Evolutionary conservation across 2,113 vertebrate genomes (phyloP), one percentile per base, ranked within the genome.

Genomic region (Columba livia): DNA sequence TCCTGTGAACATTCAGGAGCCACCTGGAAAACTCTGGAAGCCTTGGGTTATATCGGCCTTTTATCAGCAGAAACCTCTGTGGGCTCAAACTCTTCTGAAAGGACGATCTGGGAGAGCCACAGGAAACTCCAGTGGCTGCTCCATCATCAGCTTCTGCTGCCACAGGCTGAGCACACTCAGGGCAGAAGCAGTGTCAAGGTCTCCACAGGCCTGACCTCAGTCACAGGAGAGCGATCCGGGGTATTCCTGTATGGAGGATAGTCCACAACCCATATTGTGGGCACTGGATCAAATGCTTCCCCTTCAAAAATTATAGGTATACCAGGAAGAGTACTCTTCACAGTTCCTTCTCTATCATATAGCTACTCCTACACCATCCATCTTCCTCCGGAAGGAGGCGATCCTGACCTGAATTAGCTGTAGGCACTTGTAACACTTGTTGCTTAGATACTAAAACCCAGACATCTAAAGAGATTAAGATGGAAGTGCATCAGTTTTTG

Each of bases 1-100:
- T 15, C 11, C 21, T 47, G 13, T 75, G n/a, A 60, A 40, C 14
- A 12, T 24, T 71, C 9, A 62, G 62, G 57, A 90, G 9, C 16
- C 42, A 25, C 31, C 11, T 51, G n/a, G 53, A 64, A 94, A 92
- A 47, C 8, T 50, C 53, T 21, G 25, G 14, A 83, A 90, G 36
- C 44, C 11, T 85, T 66, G 38, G 23, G 12, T 32, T 47, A 21
- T 60, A 38, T 0, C 0, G 0, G 2, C 11, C 15, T 69, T 79
- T 71, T 54, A 61, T 60, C 38, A 72, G 31, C 32, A 75, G 57
- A 88, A 93, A 40, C 7, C 15, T 84, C 19, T 25, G 5, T 11
- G 7, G 2, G 2, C 32, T 69, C 42, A 85, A 48, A 34, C 23
- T 34, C 9, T 71, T 65, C 58, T 20, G 20, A 36, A 44, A 75